These are phyloP conservation scores for Pyrgus malvae DNA, from an alignment of 2,888 invertebrate genomes.

Conservation along the genomic window DNA sequence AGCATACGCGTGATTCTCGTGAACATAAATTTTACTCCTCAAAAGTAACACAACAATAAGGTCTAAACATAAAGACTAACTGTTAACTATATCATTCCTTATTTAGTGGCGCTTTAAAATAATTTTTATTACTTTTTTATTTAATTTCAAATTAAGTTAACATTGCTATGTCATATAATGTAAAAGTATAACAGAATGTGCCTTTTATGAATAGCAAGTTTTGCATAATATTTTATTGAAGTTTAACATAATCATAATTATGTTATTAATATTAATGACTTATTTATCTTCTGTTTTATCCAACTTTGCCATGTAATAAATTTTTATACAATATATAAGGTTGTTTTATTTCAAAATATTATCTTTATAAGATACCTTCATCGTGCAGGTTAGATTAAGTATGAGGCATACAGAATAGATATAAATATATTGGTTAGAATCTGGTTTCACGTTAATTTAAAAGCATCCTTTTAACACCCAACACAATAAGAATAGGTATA, in stretches of 20 bases:
- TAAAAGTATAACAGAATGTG: conserved; percentile 55
- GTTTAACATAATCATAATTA: conserved; percentile 34
- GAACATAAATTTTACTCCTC: conserved; percentile 92
- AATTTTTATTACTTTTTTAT: conserved; percentile 39
- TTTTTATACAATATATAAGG: conserved; percentile 43
- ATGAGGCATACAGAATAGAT: no score
- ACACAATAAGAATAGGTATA: no score
- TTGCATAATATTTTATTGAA: conserved; percentile 47
- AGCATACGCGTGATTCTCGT: conserved; percentile 91
- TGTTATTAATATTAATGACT: conserved; percentile 31
- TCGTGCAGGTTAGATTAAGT: no score
- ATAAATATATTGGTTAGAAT: no score
- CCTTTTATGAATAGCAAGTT: conserved; percentile 44
- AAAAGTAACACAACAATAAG: conserved; percentile 72
- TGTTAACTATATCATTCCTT: conserved; percentile 48
- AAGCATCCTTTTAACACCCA: no score
- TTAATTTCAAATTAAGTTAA: conserved; percentile 48
- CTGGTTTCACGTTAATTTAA: no score
- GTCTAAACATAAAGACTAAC: conserved; percentile 30
- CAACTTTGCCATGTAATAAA: conserved; percentile 74
- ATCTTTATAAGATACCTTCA: no score
- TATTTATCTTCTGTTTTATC: conserved; percentile 49
- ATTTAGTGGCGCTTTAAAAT: conserved; percentile 45
- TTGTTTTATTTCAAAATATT: conserved; percentile 36
- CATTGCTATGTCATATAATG: conserved; percentile 50